Percentiles rank a stretch among this genome's conserved stretches.
Evolutionary conservation across 2,797 vertebrate species (phyloP).

Genomic region (Cryptoblepharus egeriae): DNA sequence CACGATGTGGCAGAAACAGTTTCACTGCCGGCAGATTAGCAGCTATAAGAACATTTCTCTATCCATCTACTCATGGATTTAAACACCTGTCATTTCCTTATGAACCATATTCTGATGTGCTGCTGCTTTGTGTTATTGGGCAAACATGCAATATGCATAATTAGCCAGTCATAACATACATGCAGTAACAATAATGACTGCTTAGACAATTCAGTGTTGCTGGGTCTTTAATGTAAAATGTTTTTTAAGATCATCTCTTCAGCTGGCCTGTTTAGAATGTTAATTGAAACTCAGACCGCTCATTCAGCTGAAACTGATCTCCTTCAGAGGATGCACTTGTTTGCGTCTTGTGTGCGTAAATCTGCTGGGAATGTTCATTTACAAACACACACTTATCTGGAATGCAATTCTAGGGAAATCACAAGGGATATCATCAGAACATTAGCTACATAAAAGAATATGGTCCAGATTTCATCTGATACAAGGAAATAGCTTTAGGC

Average conservation of each 20-base stretch:
- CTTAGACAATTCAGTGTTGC: constrained; percentile 20
- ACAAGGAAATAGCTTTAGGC: neutral
- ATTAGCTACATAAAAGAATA: constrained; percentile 43
- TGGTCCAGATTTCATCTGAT: constrained; percentile 2
- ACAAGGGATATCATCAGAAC: constrained; percentile 25
- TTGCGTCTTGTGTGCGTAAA: constrained; percentile 34
- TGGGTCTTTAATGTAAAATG: neutral
- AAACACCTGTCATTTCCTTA: constrained; percentile 22
- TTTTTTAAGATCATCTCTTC: constrained; percentile 34
- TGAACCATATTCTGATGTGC: constrained; percentile 25
- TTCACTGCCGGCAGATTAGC: constrained; percentile 59
- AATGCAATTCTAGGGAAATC: constrained; percentile 24
- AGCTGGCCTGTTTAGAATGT: constrained; percentile 25
- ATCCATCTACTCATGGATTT: constrained; percentile 21
- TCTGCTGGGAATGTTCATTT: constrained; percentile 28
- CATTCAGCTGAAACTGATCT: constrained; percentile 19
- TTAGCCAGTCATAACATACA: neutral
- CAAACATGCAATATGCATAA: neutral
- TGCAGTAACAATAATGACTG: neutral
- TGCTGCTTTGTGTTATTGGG: constrained; percentile 14
- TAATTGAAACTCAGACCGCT: constrained; percentile 10
- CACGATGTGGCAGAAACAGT: constrained; percentile 68
- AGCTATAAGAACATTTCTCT: constrained; percentile 46
- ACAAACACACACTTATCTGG: constrained; percentile 20
- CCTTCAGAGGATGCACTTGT: constrained; percentile 3